phyloP scores from a whole-genome alignment of 2,113 vertebrate genomes.

The Anarrhichthys ocellatus region DNA sequence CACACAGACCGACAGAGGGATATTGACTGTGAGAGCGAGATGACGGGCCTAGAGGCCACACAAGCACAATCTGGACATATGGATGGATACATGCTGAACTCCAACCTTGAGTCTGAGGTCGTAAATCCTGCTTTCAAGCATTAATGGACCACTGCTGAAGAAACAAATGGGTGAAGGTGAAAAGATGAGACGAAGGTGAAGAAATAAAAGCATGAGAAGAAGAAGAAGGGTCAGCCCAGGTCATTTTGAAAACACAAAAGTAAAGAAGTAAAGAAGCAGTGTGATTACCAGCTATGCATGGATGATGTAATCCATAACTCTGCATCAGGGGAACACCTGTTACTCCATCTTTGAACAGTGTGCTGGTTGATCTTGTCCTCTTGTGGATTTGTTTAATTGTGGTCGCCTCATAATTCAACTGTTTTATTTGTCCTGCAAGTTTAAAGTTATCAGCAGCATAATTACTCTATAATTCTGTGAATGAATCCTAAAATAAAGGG shows the following conservation, averaged over 20 bases:
- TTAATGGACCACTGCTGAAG: not conserved
- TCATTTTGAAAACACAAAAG: not conserved
- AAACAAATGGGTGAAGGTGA: not conserved
- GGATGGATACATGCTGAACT: constrained; percentile 16
- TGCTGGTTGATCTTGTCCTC: constrained; percentile 15
- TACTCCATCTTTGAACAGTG: not conserved
- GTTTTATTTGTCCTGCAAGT: constrained; percentile 1
- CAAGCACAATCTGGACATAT: not conserved
- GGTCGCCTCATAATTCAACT: not conserved
- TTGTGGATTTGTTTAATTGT: constrained; percentile 26
- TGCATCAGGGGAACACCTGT: not conserved
- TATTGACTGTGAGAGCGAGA: not conserved
- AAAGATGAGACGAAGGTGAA: not conserved
- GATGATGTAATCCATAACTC: not conserved
- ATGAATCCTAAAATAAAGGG: not conserved
- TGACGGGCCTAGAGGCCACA: not conserved
- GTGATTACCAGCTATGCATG: not conserved
- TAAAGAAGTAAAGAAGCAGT: not conserved
- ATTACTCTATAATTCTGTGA: not conserved
- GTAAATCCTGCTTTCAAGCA: not conserved
- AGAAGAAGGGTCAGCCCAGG: not conserved
- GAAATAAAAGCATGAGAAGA: not conserved
- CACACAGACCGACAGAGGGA: not conserved
- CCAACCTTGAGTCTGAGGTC: not conserved
- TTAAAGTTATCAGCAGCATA: not conserved